phyloP scores from a whole-genome alignment of 2,888 invertebrate genomes.

The Temnothorax rugatulus region DNA sequence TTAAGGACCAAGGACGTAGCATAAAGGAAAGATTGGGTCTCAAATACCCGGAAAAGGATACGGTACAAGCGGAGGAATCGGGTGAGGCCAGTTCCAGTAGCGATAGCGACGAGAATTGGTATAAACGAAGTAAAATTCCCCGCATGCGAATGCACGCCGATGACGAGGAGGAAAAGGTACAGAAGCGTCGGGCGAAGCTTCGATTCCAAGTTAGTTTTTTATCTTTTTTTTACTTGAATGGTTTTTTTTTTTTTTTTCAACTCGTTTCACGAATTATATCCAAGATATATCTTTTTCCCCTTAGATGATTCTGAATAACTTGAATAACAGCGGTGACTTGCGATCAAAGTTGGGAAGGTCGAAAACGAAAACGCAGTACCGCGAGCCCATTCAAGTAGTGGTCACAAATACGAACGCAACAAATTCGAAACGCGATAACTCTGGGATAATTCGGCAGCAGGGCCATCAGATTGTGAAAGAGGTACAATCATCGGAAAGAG shows the following conservation, averaged over 20 bases:
- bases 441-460: conserved; percentile 74
- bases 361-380: conserved; percentile 71
- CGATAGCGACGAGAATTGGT: conserved; percentile 88
- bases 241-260: background rate
- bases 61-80: conserved; percentile 63
- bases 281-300: background rate
- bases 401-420: conserved; percentile 79
- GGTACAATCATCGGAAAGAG: conserved; percentile 67
- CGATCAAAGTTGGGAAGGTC: conserved; percentile 78
- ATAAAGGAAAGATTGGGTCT: conserved; percentile 81
- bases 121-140: conserved; percentile 89
- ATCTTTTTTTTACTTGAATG: background rate
- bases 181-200: conserved; percentile 81
- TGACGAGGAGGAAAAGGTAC: conserved; percentile 91
- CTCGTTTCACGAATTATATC: conserved; percentile 5
- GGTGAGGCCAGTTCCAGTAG: conserved; percentile 82
- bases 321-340: conserved; percentile 76
- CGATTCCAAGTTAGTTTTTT: conserved; percentile 72
- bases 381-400: conserved; percentile 82
- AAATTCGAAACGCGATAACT: conserved; percentile 69
- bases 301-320: conserved; percentile 54
- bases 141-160: conserved; percentile 96
- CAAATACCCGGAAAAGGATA: conserved; percentile 56
- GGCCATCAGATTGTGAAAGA: conserved; percentile 73
- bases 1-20: conserved; percentile 69